Conservation (phyloP, 1,140 invertebrate genomes). For the Ceratosolen solmsi region DNA sequence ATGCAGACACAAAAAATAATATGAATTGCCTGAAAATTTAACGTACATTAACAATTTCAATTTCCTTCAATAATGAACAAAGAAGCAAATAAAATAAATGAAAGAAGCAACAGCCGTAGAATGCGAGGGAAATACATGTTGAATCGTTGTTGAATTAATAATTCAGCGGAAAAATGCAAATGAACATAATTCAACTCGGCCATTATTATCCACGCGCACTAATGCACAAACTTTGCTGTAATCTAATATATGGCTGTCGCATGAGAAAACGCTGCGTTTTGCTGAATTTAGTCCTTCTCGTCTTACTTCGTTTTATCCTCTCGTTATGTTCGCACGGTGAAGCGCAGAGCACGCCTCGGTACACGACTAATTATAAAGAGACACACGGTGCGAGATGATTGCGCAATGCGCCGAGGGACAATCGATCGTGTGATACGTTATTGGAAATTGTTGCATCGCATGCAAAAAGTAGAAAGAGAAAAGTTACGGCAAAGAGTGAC, state of each 20-base stretch:
- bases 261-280: not conserved
- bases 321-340: not conserved
- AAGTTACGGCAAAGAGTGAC: not conserved
- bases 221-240: not conserved
- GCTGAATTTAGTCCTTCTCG: not conserved
- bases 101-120: no score
- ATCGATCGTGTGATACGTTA: slow-evolving; percentile 26
- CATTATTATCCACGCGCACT: not conserved
- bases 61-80: no score
- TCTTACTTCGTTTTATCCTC: not conserved
- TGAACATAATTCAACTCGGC: not conserved
- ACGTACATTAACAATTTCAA: no score
- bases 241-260: not conserved
- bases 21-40: no score
- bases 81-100: no score
- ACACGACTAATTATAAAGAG: slow-evolving; percentile 17
- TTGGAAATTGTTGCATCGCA: not conserved
- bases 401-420: slow-evolving; percentile 13
- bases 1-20: no score
- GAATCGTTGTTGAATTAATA: no score
- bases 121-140: no score
- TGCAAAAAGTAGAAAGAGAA: not conserved
- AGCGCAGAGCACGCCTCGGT: not conserved
- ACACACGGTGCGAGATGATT: not conserved
- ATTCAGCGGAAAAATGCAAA: not conserved